These are phyloP conservation scores for Labeo calbasu DNA, from an alignment of 2,797 vertebrate genomes.

Conservation along the genomic window DNA sequence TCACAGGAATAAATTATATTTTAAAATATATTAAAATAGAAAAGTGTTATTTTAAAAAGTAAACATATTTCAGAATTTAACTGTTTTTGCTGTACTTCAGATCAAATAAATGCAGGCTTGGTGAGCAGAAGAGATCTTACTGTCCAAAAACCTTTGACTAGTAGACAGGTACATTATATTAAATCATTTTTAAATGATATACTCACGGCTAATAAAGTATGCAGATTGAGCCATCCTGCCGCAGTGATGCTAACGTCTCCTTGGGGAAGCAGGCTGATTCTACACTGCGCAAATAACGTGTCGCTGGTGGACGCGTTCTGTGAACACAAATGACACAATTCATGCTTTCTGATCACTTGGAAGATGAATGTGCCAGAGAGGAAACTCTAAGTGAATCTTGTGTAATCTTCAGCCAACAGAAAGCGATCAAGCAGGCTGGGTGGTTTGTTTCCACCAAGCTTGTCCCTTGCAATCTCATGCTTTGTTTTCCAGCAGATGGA, in stretches of 20 bases:
- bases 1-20: no score
- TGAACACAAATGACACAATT: conserved; percentile 46
- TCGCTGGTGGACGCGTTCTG: conserved; percentile 87
- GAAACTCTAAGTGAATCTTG: not conserved
- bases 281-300: conserved; percentile 78
- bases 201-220: conserved; percentile 79
- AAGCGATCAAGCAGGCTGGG: not conserved
- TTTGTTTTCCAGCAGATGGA: not conserved
- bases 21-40: no score
- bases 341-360: conserved; percentile 1
- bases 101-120: no score
- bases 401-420: not conserved
- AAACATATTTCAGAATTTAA: no score
- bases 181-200: no score
- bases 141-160: no score
- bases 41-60: no score
- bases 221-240: conserved; percentile 79
- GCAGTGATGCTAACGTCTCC: conserved; percentile 77
- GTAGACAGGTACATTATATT: no score
- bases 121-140: no score
- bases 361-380: not conserved
- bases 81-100: no score
- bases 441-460: not conserved
- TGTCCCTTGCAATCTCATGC: not conserved
- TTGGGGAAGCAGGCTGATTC: conserved; percentile 75